phyloP scores from a whole-genome alignment of 2,888 invertebrate genomes.

The Plagodis dolabraria region DNA sequence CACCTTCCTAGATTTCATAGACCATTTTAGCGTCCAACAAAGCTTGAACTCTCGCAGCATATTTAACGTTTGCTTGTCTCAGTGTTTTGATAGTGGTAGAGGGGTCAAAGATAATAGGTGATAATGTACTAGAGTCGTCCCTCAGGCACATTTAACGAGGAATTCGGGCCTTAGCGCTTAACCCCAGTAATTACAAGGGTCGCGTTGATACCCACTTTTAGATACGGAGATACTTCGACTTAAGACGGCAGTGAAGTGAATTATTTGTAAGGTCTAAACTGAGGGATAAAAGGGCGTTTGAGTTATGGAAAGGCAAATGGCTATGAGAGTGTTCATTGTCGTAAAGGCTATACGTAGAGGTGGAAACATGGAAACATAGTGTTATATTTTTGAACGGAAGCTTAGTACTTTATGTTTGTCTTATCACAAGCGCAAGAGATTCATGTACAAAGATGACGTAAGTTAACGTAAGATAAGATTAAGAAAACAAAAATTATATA shows the following conservation, averaged over 20 bases:
- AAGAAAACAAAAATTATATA: too few species aligned
- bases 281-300: conserved; percentile 20
- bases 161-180: conserved; percentile 74
- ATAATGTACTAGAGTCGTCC: conserved; percentile 67
- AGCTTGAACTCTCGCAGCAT: conserved; percentile 40
- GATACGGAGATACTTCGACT: conserved; percentile 46
- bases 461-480: too few species aligned
- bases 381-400: too few species aligned
- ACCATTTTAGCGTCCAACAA: conserved; percentile 41
- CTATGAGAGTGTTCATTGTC: too few species aligned
- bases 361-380: too few species aligned
- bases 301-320: conserved; percentile 8
- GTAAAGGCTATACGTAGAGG: too few species aligned
- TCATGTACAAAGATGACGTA: too few species aligned
- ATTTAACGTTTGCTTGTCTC: neutral
- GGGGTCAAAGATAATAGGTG: conserved; percentile 68
- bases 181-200: conserved; percentile 77
- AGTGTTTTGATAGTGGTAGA: conserved; percentile 20
- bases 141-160: conserved; percentile 72
- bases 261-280: conserved; percentile 41
- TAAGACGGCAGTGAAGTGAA: conserved; percentile 46
- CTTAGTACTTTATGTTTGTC: too few species aligned
- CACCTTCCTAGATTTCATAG: conserved; percentile 11
- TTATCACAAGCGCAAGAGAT: too few species aligned
- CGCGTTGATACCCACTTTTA: conserved; percentile 59